Evolutionary conservation across 2,113 vertebrate genomes (phyloP).

Genomic region (Ailurus styani): DNA sequence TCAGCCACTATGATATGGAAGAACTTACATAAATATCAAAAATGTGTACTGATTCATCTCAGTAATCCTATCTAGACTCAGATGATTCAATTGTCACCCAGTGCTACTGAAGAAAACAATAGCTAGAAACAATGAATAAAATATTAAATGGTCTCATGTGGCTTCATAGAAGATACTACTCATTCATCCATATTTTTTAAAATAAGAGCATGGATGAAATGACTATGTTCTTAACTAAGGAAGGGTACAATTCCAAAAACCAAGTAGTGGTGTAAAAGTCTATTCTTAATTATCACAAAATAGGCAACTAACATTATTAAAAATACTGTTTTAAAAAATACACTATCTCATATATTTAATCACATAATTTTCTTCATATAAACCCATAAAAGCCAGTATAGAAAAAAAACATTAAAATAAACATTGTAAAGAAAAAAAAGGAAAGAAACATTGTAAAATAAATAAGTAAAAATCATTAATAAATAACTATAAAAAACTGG

Average conservation of each 20-base stretch:
- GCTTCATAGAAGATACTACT: conserved; percentile 10
- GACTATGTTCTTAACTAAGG: not conserved
- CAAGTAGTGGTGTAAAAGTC: not conserved
- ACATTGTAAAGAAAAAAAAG: not conserved
- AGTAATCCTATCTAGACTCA: conserved; percentile 1
- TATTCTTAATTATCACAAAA: conserved; percentile 9
- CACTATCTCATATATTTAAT: not conserved
- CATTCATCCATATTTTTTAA: conserved; percentile 9
- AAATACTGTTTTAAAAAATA: conserved; percentile 12
- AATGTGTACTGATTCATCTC: conserved; percentile 20
- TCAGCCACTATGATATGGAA: not conserved
- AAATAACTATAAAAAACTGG: not conserved
- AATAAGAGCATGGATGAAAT: not conserved
- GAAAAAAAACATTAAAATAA: not conserved
- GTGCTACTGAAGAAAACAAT: conserved; percentile 23
- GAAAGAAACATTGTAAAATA: not conserved
- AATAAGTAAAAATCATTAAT: not conserved
- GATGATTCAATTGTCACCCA: not conserved
- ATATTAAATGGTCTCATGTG: conserved; percentile 7
- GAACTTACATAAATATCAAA: conserved; percentile 46
- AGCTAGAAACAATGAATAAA: conserved; percentile 43
- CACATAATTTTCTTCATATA: not conserved
- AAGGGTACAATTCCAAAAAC: not conserved
- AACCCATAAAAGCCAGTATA: not conserved
- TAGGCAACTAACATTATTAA: not conserved